Conservation (phyloP, 2,888 invertebrate species). For the Hydriomena furcata region DNA sequence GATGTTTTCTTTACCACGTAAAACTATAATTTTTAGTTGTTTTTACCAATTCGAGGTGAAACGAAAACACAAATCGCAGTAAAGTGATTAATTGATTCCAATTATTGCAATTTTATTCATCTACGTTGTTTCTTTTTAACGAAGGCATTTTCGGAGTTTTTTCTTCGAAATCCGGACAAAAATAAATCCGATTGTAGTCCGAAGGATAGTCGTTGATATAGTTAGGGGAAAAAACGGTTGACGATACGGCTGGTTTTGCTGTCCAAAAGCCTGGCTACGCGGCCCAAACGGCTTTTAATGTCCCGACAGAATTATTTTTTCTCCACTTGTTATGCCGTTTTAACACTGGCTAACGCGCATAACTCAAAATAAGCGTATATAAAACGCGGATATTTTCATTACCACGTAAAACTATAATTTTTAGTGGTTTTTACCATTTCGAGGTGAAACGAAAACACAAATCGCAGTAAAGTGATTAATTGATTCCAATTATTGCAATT, state of each 20-base stretch:
- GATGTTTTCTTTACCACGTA: conserved; percentile 4
- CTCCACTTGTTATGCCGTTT: background rate
- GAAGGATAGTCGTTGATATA: no score
- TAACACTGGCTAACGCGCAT: conserved; percentile 11
- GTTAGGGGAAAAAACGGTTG: no score
- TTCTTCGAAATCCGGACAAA: no score
- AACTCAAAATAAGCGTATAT: conserved; percentile 14
- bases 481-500: no score
- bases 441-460: conserved; percentile 30
- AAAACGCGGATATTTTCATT: conserved; percentile 4
- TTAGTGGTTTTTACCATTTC: conserved; percentile 31
- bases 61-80: conserved; percentile 31
- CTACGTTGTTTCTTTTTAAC: no score
- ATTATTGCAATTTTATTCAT: no score
- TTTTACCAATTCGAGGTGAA: conserved; percentile 30
- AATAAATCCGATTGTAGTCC: no score
- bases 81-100: conserved; percentile 26
- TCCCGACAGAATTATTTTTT: conserved; percentile 21
- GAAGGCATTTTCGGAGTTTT: no score
- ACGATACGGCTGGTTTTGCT: background rate
- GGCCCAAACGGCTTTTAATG: no score
- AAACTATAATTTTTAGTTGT: conserved; percentile 28
- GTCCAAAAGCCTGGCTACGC: background rate
- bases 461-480: conserved; percentile 20
- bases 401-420: conserved; percentile 23